These are phyloP conservation scores for Drosophila repleta DNA, from an alignment of 1,140 invertebrate species.

Conservation along the genomic window DNA sequence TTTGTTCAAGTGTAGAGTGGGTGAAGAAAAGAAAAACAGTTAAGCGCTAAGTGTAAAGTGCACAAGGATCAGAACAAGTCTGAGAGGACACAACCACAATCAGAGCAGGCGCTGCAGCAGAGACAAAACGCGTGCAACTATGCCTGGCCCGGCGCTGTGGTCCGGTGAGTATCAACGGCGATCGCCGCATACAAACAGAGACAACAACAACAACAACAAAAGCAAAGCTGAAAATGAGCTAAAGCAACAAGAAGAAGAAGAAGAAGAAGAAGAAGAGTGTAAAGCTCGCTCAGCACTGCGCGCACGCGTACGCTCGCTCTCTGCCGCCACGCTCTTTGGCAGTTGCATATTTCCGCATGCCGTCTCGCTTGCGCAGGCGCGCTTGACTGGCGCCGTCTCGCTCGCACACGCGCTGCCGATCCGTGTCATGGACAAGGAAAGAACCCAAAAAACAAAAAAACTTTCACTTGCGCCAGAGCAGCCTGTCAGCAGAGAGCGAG, in stretches of 20 bases:
- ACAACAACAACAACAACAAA: not conserved
- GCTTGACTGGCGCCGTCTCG: not conserved
- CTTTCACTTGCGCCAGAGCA: constrained; percentile 48
- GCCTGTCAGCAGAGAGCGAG: constrained; percentile 23
- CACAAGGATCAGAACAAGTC: constrained; percentile 22
- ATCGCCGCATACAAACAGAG: constrained; percentile 5
- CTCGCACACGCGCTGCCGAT: constrained; percentile 21
- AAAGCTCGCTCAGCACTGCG: constrained; percentile 30
- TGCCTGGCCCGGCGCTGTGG: constrained; percentile 84
- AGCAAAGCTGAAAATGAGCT: no score
- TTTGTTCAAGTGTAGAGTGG: constrained; percentile 36
- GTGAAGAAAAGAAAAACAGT: constrained; percentile 12
- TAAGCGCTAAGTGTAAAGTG: not conserved
- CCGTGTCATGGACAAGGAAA: constrained; percentile 55
- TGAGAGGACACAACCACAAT: constrained; percentile 25
- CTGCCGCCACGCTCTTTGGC: constrained; percentile 3
- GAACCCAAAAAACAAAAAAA: constrained; percentile 50
- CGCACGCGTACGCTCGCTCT: constrained; percentile 13
- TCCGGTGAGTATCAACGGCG: constrained; percentile 74
- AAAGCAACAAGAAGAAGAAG: not conserved
- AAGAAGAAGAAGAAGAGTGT: not conserved
- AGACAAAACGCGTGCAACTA: constrained; percentile 63
- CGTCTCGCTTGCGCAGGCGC: constrained; percentile 36
- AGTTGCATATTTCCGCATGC: constrained; percentile 51
- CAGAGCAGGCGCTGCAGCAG: constrained; percentile 44